phyloP scores from a whole-genome alignment of 2,797 vertebrate genomes.

The Syndactyla subalaris region DNA sequence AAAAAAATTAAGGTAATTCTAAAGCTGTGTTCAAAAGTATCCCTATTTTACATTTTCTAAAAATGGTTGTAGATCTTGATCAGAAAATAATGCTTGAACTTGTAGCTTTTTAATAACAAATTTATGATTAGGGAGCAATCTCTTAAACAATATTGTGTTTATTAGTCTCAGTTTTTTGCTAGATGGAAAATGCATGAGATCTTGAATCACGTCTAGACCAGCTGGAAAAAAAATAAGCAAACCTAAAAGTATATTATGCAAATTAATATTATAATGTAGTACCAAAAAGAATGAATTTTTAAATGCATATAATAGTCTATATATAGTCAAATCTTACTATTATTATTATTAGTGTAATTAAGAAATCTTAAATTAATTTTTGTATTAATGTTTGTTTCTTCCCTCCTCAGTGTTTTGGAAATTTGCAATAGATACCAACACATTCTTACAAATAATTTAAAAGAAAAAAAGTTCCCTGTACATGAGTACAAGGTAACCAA shows the following conservation, averaged over 20 bases:
- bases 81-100: background rate
- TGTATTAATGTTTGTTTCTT: background rate
- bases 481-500: background rate
- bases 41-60: background rate
- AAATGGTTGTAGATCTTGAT: background rate
- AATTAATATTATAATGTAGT: background rate
- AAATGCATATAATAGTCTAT: background rate
- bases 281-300: background rate
- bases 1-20: background rate
- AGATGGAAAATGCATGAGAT: background rate
- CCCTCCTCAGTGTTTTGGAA: background rate
- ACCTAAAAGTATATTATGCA: background rate
- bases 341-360: background rate
- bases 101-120: background rate
- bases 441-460: background rate
- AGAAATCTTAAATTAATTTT: background rate
- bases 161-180: background rate
- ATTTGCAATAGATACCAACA: background rate
- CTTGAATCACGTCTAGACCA: background rate
- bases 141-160: background rate
- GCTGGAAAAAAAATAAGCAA: background rate
- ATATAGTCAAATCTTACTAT: background rate
- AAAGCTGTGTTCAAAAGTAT: background rate
- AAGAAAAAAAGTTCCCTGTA: accelerated
- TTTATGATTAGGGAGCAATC: background rate